Base-by-base conservation (phyloP, 1,140 invertebrate species). In the Camponotus pennsylvanicus region DNA sequence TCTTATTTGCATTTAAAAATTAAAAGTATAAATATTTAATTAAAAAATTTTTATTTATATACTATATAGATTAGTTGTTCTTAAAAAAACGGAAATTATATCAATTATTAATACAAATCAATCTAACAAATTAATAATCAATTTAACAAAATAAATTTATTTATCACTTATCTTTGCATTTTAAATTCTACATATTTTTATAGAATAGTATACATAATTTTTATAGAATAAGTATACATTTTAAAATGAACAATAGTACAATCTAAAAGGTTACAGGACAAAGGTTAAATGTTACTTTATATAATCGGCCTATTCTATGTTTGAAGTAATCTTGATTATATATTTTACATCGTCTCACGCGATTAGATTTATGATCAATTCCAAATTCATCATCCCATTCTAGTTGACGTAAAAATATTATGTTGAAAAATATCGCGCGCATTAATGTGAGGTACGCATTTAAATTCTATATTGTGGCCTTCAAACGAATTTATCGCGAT, bases 381-480 rank as follows among this genome's bases (percentile, higher is more conserved):
- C 34, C 18, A 40, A 55, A 40, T 55, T 69, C 57, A 27, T 67
- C 34, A 69, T 70, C 55, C 67, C 2, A 64, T 8, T 27, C 18
- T 57, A 15, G 57, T 57, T 45, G n/a, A 70, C 27, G 21, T 66
- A 37, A 70, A 9, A 69, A 34, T 34, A 55, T 80, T 69, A 32
- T 34, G 34, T 8, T 37, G 6, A 57, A 55, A 80, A 70, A 80
- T 52, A 32, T 70, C n/a, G 32, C n/a, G 7, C 45, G 34, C 2
- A 21, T 34, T 57, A 69, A 57, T 80, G 34, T 37, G 42, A n/a
- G 34, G 55, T 57, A 34, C 21, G 13, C 40, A 55, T 55, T 80
- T 69, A 70, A 80, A 34, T 69, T 80, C 34, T 57, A 4, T 49
- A 9, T 80, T 18, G 2, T 37, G 77, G 42, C 49, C 64, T 80